Evolutionary conservation across 2,113 vertebrate genomes (phyloP), one percentile per base, ranked within the genome.

Genomic region (Oreochromis spilurus): DNA sequence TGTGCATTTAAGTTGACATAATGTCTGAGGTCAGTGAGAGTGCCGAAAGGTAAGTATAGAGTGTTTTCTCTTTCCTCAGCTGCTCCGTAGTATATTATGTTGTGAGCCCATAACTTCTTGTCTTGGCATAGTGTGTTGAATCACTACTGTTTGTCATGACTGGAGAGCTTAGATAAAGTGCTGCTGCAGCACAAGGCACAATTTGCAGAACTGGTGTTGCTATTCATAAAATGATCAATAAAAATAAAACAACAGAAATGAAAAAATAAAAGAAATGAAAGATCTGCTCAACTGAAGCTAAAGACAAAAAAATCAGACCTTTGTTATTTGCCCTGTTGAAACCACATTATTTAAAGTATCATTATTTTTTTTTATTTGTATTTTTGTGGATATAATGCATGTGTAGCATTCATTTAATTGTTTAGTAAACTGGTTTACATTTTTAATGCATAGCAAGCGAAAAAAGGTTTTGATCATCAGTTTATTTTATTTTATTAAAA

Each of bases 1-100:
- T 31, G 17, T 16, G 7, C 34, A 83, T 81, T 86, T 89, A 45
- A 70, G 50, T 65, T 60, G 24, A 86, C 62, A 54, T 87, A 43
- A 88, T 62, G 82, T 86, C 81, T 86, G 85, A 86, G 75, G 75
- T 79, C 79, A 65, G 12, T 29, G 52, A 83, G 55, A 50, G 26
- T 10, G 3, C 57, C 84, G 62, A 36, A 38, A 78, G 38, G 53
- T 82, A 83, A 89, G 54, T 79, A 53, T 52, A 75, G 67, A 72
- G 80, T 77, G 36, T 52, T 43, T 3, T 60, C 14, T 50, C 3
- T 79, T 36, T 82, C 3, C 40, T 60, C 26, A 40, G 70, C 70
- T 77, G 43, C 67, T 26, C 38, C 24, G 21, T n/a, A 70, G 21
- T 67, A 6, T 11, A 5, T 60, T 34, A 78, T 17, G 40, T 84